A percentile compares a stretch with the other conserved stretches of the same genome.
Conservation (phyloP, 2,113 vertebrate species). For the Thermophis baileyi region DNA sequence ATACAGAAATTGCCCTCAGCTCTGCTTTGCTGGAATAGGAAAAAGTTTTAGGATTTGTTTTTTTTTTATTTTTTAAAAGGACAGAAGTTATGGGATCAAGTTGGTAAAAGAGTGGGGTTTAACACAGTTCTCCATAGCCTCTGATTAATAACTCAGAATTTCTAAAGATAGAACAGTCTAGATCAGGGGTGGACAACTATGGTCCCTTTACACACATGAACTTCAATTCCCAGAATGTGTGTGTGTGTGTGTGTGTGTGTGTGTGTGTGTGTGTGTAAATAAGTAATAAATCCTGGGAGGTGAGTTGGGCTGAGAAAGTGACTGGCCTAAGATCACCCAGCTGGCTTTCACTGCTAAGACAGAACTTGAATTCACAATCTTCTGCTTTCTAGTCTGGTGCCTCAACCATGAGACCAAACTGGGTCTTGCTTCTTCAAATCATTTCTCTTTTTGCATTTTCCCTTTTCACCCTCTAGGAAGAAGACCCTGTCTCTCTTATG, state of each 20-base stretch:
- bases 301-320: not conserved
- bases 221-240: not conserved
- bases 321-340: not conserved
- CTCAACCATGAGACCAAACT: too few species aligned
- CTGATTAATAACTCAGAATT: not conserved
- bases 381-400: not conserved
- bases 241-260: too few species aligned
- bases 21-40: not conserved
- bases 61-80: not conserved
- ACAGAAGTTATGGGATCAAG: not conserved
- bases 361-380: not conserved
- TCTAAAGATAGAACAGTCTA: not conserved
- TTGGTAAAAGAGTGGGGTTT: not conserved
- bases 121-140: not conserved
- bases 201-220: not conserved
- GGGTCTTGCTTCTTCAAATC: not conserved
- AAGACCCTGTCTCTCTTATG: not conserved
- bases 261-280: not conserved
- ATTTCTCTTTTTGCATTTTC: not conserved
- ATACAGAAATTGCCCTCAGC: not conserved
- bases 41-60: not conserved
- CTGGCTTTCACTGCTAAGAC: not conserved
- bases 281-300: not conserved
- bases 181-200: not conserved
- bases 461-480: not conserved